Conservation (phyloP, 2,888 invertebrate genomes). For the Euzetes globulus region DNA sequence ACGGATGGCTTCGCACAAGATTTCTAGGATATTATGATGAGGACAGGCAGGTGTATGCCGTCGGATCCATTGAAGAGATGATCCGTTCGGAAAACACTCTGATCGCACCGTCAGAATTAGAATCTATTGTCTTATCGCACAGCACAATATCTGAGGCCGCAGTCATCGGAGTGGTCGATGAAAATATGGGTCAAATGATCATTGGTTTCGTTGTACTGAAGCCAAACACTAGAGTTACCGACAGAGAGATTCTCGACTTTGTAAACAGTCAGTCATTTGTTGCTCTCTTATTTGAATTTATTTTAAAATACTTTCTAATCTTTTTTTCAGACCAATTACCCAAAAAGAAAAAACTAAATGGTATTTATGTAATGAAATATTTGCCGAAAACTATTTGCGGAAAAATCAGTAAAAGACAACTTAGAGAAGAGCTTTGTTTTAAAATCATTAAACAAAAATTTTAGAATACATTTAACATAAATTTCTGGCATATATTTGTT, state of each 20-base stretch:
- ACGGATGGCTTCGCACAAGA: slow-evolving; percentile 26
- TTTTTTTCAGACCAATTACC: background rate
- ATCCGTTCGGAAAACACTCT: background rate
- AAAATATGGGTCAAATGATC: background rate
- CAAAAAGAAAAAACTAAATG: background rate
- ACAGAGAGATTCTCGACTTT: background rate
- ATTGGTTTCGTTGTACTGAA: background rate
- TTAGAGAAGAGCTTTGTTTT: background rate
- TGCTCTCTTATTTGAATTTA: background rate
- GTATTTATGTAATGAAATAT: background rate
- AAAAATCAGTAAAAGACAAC: background rate
- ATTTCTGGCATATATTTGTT: background rate
- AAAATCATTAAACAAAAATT: slow-evolving; percentile 18
- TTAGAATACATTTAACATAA: background rate
- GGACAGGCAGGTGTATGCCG: slow-evolving; percentile 19
- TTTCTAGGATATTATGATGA: slow-evolving; percentile 32
- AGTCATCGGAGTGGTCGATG: background rate
- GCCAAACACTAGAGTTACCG: background rate
- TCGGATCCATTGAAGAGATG: slow-evolving; percentile 4
- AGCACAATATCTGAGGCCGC: slow-evolving; percentile 7
- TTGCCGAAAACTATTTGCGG: slow-evolving; percentile 6
- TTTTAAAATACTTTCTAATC: background rate
- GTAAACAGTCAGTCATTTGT: background rate
- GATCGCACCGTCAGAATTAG: slow-evolving; percentile 13
- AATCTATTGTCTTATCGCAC: background rate